phyloP scores from a whole-genome alignment of 1,140 invertebrate species.

The Calephelis nemesis region DNA sequence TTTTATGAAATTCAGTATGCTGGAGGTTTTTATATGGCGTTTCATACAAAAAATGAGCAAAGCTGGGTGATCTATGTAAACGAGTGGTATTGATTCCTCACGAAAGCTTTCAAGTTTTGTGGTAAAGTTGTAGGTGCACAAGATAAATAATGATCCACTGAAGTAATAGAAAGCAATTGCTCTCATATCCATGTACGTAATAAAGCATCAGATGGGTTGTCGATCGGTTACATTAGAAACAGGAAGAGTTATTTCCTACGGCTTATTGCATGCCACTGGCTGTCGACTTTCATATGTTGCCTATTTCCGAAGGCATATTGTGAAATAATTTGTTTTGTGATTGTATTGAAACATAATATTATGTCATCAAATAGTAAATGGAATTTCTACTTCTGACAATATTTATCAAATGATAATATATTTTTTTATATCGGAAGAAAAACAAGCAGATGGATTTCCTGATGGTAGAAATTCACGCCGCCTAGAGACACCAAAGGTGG shows the following conservation, averaged over 20 bases:
- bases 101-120: neutral
- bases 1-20: no score
- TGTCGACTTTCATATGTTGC: slow-evolving; percentile 13
- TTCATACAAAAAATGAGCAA: neutral
- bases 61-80: neutral
- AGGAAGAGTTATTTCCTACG: slow-evolving; percentile 16
- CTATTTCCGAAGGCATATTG: slow-evolving; percentile 10
- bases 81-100: neutral
- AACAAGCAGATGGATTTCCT: no score
- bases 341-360: slow-evolving; percentile 3
- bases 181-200: neutral
- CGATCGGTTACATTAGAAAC: slow-evolving; percentile 15
- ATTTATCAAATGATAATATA: no score
- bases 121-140: neutral
- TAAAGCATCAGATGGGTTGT: slow-evolving; percentile 8
- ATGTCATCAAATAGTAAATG: neutral
- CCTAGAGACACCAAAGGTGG: no score
- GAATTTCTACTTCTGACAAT: neutral
- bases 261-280: neutral
- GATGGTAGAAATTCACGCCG: no score
- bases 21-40: no score
- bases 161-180: neutral
- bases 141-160: neutral
- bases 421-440: no score
- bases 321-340: slow-evolving; percentile 14